Percentiles rank a stretch among this genome's conserved stretches.
Conservation (phyloP, 2,888 invertebrate genomes). For the Tanytarsus gracilentus region DNA sequence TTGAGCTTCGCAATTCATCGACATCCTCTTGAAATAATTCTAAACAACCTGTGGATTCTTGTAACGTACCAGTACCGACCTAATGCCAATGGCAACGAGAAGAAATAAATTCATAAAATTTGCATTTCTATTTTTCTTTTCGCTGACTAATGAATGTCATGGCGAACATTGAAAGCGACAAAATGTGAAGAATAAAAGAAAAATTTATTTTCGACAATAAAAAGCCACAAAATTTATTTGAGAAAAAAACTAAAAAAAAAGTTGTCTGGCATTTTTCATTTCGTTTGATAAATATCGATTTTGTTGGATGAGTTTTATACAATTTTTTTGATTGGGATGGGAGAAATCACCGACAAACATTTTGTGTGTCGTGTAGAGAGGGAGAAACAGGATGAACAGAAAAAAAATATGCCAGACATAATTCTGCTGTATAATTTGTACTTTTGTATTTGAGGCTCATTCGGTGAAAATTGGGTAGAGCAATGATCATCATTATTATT, state of each 20-base stretch:
- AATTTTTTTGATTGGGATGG: background rate
- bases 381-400: no score
- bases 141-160: no score
- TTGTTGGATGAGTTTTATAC: background rate
- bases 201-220: background rate
- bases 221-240: background rate
- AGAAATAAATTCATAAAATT: background rate
- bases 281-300: constrained; percentile 27
- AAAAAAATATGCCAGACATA: no score
- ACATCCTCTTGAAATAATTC: constrained; percentile 69
- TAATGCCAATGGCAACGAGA: constrained; percentile 29
- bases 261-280: background rate
- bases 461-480: no score
- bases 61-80: constrained; percentile 47
- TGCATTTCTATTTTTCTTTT: background rate
- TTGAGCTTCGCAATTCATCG: constrained; percentile 75
- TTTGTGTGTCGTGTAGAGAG: background rate
- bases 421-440: no score
- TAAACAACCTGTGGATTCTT: constrained; percentile 45
- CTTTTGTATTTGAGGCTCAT: no score
- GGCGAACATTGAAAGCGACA: no score
- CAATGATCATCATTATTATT: no score
- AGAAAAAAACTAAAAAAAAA: background rate
- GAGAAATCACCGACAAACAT: no score
- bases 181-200: background rate